Evolutionary conservation across 2,797 vertebrate genomes (phyloP).

Genomic region (Chiloscyllium punctatum): DNA sequence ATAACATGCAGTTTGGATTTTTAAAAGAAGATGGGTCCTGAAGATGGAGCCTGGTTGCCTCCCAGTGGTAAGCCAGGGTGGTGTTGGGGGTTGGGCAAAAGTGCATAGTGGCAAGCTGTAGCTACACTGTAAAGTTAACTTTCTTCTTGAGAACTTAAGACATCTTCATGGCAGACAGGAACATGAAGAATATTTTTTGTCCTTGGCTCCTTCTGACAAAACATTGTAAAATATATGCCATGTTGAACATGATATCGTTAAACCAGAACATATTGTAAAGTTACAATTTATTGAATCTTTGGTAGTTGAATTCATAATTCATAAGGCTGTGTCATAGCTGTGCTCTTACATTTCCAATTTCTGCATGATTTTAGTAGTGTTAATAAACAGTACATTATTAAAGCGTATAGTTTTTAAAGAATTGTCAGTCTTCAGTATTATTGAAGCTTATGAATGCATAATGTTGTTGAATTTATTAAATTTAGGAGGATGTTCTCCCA

Average conservation of each 20-base stretch:
- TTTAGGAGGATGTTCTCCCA: constrained; percentile 80
- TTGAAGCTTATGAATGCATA: constrained; percentile 44
- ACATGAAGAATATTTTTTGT: not conserved
- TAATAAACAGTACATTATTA: not conserved
- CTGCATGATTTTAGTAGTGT: not conserved
- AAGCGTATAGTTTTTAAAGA: constrained; percentile 20
- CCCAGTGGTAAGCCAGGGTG: too few relatives aligned
- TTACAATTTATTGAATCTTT: not conserved
- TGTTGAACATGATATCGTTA: not conserved
- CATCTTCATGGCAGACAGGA: too few relatives aligned
- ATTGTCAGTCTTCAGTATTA: not conserved
- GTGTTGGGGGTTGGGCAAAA: too few relatives aligned
- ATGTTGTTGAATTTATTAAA: constrained; percentile 42
- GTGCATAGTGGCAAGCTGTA: too few relatives aligned
- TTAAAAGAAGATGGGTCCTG: too few relatives aligned
- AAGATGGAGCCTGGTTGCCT: too few relatives aligned
- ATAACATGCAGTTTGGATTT: too few relatives aligned
- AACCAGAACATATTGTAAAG: not conserved
- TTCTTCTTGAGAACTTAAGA: not conserved
- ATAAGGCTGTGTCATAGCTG: not conserved
- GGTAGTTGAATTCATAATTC: not conserved
- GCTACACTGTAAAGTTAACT: not conserved
- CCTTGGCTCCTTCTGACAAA: not conserved
- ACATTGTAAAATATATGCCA: constrained; percentile 2
- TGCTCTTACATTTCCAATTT: not conserved